Base-by-base conservation (phyloP, 2,888 invertebrate species). In the Polydesmus complanatus region DNA sequence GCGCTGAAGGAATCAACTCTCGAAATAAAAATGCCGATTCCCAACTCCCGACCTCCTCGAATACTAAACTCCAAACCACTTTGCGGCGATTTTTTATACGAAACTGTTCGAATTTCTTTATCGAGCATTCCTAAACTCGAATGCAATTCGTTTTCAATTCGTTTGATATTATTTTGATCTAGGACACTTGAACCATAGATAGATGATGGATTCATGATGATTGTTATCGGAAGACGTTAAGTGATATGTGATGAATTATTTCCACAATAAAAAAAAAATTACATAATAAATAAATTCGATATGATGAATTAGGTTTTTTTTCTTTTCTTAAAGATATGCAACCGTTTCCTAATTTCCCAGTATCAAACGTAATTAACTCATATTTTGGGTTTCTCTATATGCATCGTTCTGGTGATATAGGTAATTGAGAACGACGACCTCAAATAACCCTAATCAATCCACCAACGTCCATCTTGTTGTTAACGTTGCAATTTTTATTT, bases 1-100 rank as follows among this genome's bases (percentile, higher is more conserved):
- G 90, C 86, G 69, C 89, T 89, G 65, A 88, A 87, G 70, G 89
- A 89, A 74, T 91, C 90, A 69, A 92, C 88, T 70, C 90, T 80
- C 70, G 90, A 91, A 76, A 92, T 90, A 79, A 90, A 91, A 72
- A 92, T 66, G 21, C 64, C 64, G n/a, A 63, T 25, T 22, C 63
- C 61, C 19, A 63, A 27, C 23, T 63, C 63, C 27, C 61, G 58
- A 18, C 63, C 63, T 3, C 63, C 63, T 5, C 63, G 61, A 27
- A 63, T 56, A 27, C 61, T 61, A 51, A 63, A 63, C 3, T 61
- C 63, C 19, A 63, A 56, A n/a, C 61, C 63, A 51, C 56, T 55
- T 27, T 58, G 58, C 18, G n/a, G 27, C 1, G 58, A 53, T 19
- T 50, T 51, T 26, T 58, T 58, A 19, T 50, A 22, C n/a, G 37